Evolutionary conservation across 92 coral and sea anemone genomes (phyloP), one percentile per base, ranked within the genome.

Genomic region (Virgularia gustaviana): DNA sequence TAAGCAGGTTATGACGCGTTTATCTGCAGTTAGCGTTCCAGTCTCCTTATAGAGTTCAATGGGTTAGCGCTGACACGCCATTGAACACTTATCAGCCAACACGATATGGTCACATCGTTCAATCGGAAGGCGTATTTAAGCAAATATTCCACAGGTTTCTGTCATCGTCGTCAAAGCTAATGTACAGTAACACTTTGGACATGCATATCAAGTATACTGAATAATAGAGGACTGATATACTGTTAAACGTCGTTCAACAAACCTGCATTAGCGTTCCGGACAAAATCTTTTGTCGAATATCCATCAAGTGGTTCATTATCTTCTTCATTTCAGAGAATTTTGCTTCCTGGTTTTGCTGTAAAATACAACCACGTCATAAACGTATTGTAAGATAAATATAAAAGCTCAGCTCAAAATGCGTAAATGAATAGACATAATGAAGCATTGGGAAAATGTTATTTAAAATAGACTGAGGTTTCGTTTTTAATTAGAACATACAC

Each of bases 191-290:
- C 49, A 42, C 27, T 10, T 25, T 27, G 37, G 9, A 43, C 23
- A 9, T 39, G 15, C 28, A 22, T 58, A 29, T 53, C 18, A 53
- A 53, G 60, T 24, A 53, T 53, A 53, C 18, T 53, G 19, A 19
- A 10, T 53, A 53, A 6, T n/a, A 6, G 18, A 53, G 27, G 6
- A 24, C 6, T 7, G 19, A n/a, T n/a, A n/a, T n/a, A n/a, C n/a
- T n/a, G n/a, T n/a, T n/a, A n/a, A n/a, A n/a, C n/a, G n/a, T n/a
- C n/a, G n/a, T n/a, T n/a, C n/a, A 32, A 73, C 77, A 31, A 72
- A 92, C 98, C 88, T 89, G 91, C 19, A 96, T 72, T 9, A 92
- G 83, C 3, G 96, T 79, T 18, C 96, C 98, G 28, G 92, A 77
- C 11, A 92, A 73, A 47, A 92, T 85, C 49, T 85, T 88, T 49